phyloP scores from a whole-genome alignment of 2,797 vertebrate genomes.

The Crocodylus rhombifer region DNA sequence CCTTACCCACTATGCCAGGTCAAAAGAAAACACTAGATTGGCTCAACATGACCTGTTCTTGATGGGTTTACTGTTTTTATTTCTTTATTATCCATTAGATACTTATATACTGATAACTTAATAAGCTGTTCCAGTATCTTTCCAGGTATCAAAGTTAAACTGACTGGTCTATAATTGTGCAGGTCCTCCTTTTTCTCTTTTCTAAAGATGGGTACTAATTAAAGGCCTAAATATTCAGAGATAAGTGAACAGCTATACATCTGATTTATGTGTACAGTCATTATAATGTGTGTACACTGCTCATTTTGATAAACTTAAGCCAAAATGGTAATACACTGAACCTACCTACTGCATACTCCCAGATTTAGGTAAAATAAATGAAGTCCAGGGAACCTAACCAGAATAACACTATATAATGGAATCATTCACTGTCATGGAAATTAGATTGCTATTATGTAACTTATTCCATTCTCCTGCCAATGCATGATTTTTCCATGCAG shows the following conservation, averaged over 20 bases:
- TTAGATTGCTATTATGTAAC: neutral
- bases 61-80: constrained; percentile 38
- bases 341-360: neutral
- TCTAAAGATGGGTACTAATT: neutral
- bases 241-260: neutral
- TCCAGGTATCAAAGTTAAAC: constrained; percentile 4
- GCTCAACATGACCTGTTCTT: constrained; percentile 18
- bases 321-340: neutral
- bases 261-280: neutral
- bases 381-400: constrained; percentile 2
- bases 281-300: neutral
- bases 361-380: constrained; percentile 33
- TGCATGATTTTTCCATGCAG: constrained; percentile 39
- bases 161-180: neutral
- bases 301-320: neutral
- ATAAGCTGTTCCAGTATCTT: constrained; percentile 39
- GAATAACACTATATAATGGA: constrained; percentile 38
- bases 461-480: constrained; percentile 25
- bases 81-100: constrained; percentile 44
- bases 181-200: neutral
- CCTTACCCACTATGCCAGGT: constrained; percentile 20
- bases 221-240: neutral
- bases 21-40: constrained; percentile 51
- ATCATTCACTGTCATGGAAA: constrained; percentile 50
- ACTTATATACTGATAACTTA: constrained; percentile 32